A percentile compares a stretch with the other conserved stretches of the same genome.
Conservation (phyloP, 2,888 invertebrate species). For the Leptodirus hochenwartii region DNA sequence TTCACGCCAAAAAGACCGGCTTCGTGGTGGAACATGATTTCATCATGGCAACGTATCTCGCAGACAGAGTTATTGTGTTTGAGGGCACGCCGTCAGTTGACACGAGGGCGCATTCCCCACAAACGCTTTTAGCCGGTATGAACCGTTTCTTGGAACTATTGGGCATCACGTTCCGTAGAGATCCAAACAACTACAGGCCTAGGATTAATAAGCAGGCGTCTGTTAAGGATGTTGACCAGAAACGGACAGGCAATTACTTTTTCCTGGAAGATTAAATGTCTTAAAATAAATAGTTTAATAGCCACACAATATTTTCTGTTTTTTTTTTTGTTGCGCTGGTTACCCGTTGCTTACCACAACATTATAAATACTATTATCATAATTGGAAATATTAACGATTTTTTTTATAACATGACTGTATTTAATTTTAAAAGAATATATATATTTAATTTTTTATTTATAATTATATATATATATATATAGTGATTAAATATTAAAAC, state of each 20-base stretch:
- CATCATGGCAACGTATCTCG: constrained; percentile 98
- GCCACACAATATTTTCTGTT: too few species aligned
- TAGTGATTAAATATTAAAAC: too few species aligned
- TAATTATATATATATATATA: too few species aligned
- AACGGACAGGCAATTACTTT: constrained; percentile 94
- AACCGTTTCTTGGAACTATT: constrained; percentile 88
- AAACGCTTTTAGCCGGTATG: constrained; percentile 92
- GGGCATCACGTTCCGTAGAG: constrained; percentile 94
- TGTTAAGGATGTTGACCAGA: constrained; percentile 97
- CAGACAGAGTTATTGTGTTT: constrained; percentile 96
- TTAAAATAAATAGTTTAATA: constrained; percentile 1
- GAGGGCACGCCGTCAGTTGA: constrained; percentile 84
- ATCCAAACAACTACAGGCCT: constrained; percentile 97
- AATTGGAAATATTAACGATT: too few species aligned
- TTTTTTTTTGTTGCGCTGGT: too few species aligned
- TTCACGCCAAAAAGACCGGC: constrained; percentile 98
- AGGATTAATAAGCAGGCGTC: constrained; percentile 94
- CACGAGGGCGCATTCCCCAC: constrained; percentile 82
- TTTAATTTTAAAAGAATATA: too few species aligned
- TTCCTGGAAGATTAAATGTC: constrained; percentile 79
- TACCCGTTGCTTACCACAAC: too few species aligned
- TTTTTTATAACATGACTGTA: too few species aligned
- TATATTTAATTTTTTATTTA: too few species aligned
- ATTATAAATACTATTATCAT: too few species aligned
- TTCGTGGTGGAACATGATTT: constrained; percentile 99